Conservation (phyloP, 2,797 vertebrate genomes). For the Intellagama lesueurii region DNA sequence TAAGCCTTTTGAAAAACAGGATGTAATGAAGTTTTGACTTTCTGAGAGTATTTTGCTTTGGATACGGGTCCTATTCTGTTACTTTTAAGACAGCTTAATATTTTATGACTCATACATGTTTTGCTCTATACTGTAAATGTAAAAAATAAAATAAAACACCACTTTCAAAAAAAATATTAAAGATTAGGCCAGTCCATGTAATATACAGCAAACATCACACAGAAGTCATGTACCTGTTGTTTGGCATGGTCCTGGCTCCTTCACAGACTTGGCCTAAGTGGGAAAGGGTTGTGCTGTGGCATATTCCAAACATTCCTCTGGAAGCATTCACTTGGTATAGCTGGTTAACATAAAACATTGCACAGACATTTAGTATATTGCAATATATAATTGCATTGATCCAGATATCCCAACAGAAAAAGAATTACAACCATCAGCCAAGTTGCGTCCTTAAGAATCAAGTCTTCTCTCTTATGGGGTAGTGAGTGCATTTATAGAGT, state of each 20-base stretch:
- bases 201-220: background rate
- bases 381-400: background rate
- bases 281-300: background rate
- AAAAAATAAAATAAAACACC: too few species aligned
- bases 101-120: background rate
- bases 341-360: conserved; percentile 9
- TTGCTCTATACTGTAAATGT: too few species aligned
- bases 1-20: background rate
- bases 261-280: too few species aligned
- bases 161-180: background rate
- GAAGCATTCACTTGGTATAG: background rate
- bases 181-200: background rate
- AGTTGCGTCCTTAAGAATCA: too few species aligned
- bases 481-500: too few species aligned
- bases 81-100: background rate
- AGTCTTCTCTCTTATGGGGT: too few species aligned
- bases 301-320: background rate
- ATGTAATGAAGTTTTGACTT: background rate
- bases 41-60: background rate
- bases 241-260: background rate
- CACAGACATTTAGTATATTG: background rate
- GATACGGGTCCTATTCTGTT: background rate
- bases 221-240: background rate
- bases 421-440: too few species aligned
- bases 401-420: background rate